Percentiles rank a stretch among this genome's conserved stretches.
Evolutionary conservation across 1,140 invertebrate species (phyloP).

Genomic region (Charaxes varanes): DNA sequence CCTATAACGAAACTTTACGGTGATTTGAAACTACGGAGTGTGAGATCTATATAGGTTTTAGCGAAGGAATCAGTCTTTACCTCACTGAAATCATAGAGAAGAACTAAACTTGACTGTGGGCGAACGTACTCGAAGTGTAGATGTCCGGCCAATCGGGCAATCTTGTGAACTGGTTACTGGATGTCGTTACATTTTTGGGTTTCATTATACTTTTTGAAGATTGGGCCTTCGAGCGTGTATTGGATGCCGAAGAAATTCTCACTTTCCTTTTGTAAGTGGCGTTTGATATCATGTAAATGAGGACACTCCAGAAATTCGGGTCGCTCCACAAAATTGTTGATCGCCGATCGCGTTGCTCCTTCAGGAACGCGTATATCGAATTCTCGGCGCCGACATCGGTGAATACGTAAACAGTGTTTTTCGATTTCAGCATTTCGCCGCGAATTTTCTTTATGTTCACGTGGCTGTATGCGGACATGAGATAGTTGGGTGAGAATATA

Average conservation of each 20-base stretch:
- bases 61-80: constrained; percentile 68
- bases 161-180: constrained; percentile 26
- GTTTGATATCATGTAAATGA: constrained; percentile 22
- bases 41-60: constrained; percentile 32
- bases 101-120: constrained; percentile 58
- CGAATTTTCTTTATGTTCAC: constrained; percentile 64
- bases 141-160: constrained; percentile 37
- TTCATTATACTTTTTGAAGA: constrained; percentile 3
- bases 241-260: constrained; percentile 8
- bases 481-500: constrained; percentile 59
- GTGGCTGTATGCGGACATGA: constrained; percentile 50
- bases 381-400: constrained; percentile 55
- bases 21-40: constrained; percentile 32
- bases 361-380: constrained; percentile 59
- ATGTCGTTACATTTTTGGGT: constrained; percentile 9
- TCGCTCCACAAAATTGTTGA: constrained; percentile 50
- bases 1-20: constrained; percentile 29
- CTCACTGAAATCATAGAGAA: constrained; percentile 53
- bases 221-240: constrained; percentile 2
- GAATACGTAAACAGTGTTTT: constrained; percentile 56
- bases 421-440: constrained; percentile 54
- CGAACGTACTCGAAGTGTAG: constrained; percentile 38
- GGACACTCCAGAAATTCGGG: constrained; percentile 48
- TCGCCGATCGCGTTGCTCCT: constrained; percentile 45
- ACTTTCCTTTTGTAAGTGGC: constrained; percentile 10